Percentiles rank a stretch among this genome's conserved stretches.
Evolutionary conservation across 23 tunicate genomes (phyloP).

Genomic region (Phallusia fumigata): DNA sequence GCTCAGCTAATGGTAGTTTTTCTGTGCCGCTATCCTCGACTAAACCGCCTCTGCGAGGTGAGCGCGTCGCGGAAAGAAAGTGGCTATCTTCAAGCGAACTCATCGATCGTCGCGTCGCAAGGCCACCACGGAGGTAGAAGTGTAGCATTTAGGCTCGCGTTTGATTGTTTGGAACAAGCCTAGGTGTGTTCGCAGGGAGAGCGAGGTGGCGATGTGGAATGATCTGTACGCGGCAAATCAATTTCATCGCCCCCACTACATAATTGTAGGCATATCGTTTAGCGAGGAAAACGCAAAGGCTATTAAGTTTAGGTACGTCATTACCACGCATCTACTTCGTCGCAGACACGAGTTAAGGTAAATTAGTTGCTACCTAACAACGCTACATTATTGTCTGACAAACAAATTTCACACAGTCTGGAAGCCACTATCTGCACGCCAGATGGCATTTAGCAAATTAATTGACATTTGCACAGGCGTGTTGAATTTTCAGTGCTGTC

Average conservation of each 20-base stretch:
- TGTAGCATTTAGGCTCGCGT: not conserved
- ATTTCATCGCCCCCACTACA: not conserved
- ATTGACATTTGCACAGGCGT: too few relatives aligned
- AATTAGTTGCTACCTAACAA: not conserved
- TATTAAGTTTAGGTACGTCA: not conserved
- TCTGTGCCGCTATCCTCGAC: not conserved
- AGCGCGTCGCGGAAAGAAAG: not conserved
- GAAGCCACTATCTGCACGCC: too few relatives aligned
- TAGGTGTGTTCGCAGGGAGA: not conserved
- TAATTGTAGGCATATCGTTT: not conserved
- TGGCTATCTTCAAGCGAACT: not conserved
- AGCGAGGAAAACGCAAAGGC: not conserved
- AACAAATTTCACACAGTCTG: too few relatives aligned
- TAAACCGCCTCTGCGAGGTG: not conserved
- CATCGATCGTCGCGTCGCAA: slow-evolving; percentile 1
- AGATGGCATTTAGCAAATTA: too few relatives aligned
- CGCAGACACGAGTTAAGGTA: not conserved
- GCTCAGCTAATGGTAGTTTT: slow-evolving; percentile 1
- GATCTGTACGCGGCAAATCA: not conserved
- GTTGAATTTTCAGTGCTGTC: too few relatives aligned
- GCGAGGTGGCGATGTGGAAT: not conserved
- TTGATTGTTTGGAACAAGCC: not conserved
- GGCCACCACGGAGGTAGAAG: not conserved
- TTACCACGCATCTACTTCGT: not conserved
- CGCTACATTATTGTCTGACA: too few relatives aligned